phyloP scores from a whole-genome alignment of 2,113 vertebrate genomes.

The Coturnix japonica region DNA sequence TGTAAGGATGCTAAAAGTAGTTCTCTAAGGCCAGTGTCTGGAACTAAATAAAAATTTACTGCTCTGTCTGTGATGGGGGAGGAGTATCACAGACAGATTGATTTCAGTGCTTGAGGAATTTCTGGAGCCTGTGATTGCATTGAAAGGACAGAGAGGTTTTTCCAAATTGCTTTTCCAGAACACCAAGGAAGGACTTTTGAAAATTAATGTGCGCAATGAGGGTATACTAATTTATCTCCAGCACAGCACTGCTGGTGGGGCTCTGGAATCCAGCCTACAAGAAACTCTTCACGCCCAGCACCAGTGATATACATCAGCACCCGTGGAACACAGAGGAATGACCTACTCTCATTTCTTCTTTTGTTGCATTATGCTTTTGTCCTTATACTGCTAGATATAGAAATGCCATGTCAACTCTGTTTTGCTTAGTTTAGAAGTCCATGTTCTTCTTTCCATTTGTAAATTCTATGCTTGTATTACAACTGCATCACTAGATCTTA shows the following conservation, averaged over 20 bases:
- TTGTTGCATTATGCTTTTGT: not conserved
- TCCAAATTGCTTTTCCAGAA: slow-evolving; percentile 41
- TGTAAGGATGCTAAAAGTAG: not conserved
- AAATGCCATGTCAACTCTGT: not conserved
- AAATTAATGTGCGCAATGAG: not conserved
- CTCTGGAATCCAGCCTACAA: not conserved
- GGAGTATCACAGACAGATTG: not conserved
- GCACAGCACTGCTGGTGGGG: not conserved
- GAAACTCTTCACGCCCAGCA: not conserved
- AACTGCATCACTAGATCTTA: not conserved
- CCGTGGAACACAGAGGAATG: not conserved
- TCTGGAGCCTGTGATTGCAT: not conserved
- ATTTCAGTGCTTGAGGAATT: not conserved
- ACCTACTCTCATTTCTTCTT: not conserved
- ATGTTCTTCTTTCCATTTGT: not conserved
- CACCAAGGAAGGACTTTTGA: not conserved
- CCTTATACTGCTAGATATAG: not conserved
- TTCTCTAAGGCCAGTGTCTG: not conserved
- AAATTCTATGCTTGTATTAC: not conserved
- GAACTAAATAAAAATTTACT: not conserved
- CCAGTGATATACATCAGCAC: not conserved
- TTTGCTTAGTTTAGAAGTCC: not conserved
- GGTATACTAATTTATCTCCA: not conserved
- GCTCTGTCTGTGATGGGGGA: not conserved
- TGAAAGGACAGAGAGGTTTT: not conserved